Evolutionary conservation across 2,888 invertebrate species (phyloP), one percentile per base, ranked within the genome.

Genomic region (Tachina lurida): DNA sequence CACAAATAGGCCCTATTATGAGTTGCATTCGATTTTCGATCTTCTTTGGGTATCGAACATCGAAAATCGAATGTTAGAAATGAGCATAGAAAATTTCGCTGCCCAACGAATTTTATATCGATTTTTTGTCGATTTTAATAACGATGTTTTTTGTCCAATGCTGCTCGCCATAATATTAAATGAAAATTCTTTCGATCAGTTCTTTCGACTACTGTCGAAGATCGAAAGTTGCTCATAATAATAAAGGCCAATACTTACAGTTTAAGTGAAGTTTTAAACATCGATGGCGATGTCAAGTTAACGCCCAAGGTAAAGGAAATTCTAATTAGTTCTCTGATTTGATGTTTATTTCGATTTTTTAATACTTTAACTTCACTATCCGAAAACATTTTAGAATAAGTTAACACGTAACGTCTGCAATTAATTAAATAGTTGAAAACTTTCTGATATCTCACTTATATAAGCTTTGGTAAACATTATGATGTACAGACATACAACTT

Each of bases 291-390:
- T 74, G 83, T 87, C 41, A 91, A 80, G 80, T 91, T 91, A 10
- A 89, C 89, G 19, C 91, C 91, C n/a, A 90, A 60, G 0, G 84
- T 68, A 15, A 89, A 89, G 12, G 88, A 88, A 10, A 88, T 78
- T 1, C 87, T 65, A n/a, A 90, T 87, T 60, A 91, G 83, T 82
- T 89, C 90, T 22, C 86, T 87, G 67, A 90, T 89, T 60, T 82
- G 84, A 60, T 74, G 82, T 67, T 90, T 89, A 79, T 91, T 91
- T 5, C 82, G 87, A 73, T 87, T 78, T 63, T 87, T 87, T 41
- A 88, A 49, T 43, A 52, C 8, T 43, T 82, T 77, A 1, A 43
- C 78, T 39, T 88, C 89, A 77, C 87, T 87, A 7, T 83, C 84
- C 63, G 17, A 13, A 31, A 89, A 81, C 87, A 91, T 90, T 89